Evolutionary conservation across 2,797 vertebrate genomes (phyloP).

Genomic region (Trichosurus vulpecula): DNA sequence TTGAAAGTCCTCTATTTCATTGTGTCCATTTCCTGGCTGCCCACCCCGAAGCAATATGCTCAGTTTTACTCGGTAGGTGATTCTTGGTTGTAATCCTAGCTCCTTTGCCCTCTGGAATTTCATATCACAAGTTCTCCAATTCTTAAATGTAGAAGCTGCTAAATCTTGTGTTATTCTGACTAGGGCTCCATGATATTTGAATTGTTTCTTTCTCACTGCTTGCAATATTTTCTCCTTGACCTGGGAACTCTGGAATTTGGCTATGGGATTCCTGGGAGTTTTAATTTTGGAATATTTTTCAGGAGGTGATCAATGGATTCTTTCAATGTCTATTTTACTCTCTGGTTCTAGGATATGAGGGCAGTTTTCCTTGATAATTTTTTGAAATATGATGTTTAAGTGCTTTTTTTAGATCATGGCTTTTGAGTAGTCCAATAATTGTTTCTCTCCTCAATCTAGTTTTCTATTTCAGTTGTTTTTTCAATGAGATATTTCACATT

Average conservation of each 20-base stretch:
- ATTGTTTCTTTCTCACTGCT: background rate
- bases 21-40: too few species aligned
- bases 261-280: background rate
- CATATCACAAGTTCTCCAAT: background rate
- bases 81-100: background rate
- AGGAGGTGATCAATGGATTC: background rate
- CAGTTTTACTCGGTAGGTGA: background rate
- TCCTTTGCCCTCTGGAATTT: background rate
- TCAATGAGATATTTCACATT: background rate
- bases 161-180: background rate
- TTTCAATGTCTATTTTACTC: too few species aligned
- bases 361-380: background rate
- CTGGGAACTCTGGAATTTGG: background rate
- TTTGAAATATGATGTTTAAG: background rate
- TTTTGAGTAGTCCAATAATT: background rate
- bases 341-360: background rate
- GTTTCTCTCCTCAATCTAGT: background rate
- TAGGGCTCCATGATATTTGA: background rate
- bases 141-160: background rate
- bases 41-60: background rate
- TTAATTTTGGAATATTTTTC: background rate
- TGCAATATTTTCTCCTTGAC: background rate
- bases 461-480: background rate
- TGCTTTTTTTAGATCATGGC: background rate
- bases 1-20: background rate